Base-by-base conservation (phyloP, 2,113 vertebrate genomes). In the Deroptyus accipitrinus region DNA sequence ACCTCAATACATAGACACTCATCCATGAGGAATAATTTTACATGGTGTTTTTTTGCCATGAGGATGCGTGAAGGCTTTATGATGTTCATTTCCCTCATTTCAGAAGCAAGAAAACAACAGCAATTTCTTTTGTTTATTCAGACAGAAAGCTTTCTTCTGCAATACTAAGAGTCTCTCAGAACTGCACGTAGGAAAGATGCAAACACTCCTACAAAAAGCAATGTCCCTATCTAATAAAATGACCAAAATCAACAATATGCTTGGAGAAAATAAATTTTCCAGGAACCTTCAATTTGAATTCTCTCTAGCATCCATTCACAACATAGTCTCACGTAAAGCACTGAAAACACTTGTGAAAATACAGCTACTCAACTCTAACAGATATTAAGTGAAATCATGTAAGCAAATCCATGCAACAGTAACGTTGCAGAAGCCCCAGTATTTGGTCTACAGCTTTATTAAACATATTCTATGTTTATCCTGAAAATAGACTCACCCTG, bases 401-500 rank as follows among this genome's bases (percentile, higher is more conserved):
- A 59, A 74, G 57, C 49, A 55, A 82, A 64, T 73, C 79, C 23
- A 18, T 2, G 27, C 17, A 72, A 46, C 4, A 77, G 64, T 44
- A 81, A 80, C 42, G 35, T 44, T 48, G 35, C 22, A 66, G 55
- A 96, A 88, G 68, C 39, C 24, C 48, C 28, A 78, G 83, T 86
- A 81, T 82, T 23, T 78, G 46, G 51, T 10, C 59, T 62, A 54
- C 17, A 42, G 52, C 77, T 77, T 81, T 46, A 74, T 46, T 39
- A 93, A 92, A 86, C 46, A 10, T 48, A 64, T 64, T 90, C 42
- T 77, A 87, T 73, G 54, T 90, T 89, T 95, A 77, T 90, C 76
- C 83, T 48, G 35, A 83, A 93, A 78, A 94, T 17, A 89, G 31
- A 39, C n/a, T 73, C 35, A 86, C 24, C 12, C 68, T 59, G 54